Evolutionary conservation across 2,113 vertebrate genomes (phyloP), one percentile per base, ranked within the genome.

Genomic region (Phrynocephalus versicolor): DNA sequence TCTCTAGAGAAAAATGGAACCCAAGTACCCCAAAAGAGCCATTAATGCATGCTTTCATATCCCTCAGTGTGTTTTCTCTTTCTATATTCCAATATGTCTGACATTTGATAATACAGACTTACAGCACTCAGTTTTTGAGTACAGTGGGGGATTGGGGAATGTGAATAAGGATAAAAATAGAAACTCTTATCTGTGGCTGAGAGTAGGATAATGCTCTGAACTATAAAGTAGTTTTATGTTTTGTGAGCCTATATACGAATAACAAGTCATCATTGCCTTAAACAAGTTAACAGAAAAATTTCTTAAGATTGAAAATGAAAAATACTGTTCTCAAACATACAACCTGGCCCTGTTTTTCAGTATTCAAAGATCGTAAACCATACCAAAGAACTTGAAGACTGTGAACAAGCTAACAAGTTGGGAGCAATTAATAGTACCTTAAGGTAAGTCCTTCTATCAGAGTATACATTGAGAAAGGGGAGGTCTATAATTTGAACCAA

Each of bases 341-440:
- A 18, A 74, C 35, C 69, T 55, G 69, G 35, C 82, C n/a, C 33
- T 95, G 89, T 90, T 58, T 96, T 95, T 27, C 94, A 99, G 98
- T 98, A 98, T 89, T 97, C 96, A 71, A 96, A 97, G 92, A 96
- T 86, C 0, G 94, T 93, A 51, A 97, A 97, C 82, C 90, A 89
- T 5, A 94, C 96, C 79, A 94, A 95, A 74, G 97, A 98, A 74
- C 58, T 97, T 65, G 94, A 96, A 27, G 98, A 97, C 69, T 99
- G 98, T 92, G 97, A 98, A 74, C 98, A 98, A 95, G 97, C 97
- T 74, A 96, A 96, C 86, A 97, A 98, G 77, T 97, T 99, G 90
- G 98, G 98, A 57, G 98, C 98, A 84, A 94, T 99, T 91, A 99
- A 99, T 95, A 98, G 96, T 96, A 99, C 98, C 6, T 95, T 99